Evolutionary conservation across 2,888 invertebrate genomes (phyloP).

Genomic region (Lissocephala sabroskyi): DNA sequence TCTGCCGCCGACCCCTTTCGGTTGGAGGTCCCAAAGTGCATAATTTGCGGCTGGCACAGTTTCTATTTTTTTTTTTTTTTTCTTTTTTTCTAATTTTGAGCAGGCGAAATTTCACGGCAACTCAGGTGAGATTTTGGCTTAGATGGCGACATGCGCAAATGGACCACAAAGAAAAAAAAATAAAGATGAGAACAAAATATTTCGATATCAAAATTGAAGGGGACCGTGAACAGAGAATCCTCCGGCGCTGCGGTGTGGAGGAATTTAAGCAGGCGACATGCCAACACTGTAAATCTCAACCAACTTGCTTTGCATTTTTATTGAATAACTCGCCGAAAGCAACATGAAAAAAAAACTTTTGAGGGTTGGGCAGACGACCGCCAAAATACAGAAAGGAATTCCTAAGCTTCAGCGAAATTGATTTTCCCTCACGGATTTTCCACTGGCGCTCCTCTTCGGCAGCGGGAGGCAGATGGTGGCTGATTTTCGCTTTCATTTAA

Average conservation of each 20-base stretch:
- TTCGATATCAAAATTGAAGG: no score
- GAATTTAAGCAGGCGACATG: not conserved
- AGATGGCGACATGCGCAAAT: constrained; percentile 4
- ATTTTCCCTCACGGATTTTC: not conserved
- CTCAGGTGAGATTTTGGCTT: constrained; percentile 54
- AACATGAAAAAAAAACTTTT: not conserved
- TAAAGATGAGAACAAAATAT: not conserved
- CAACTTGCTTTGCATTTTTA: constrained; percentile 43
- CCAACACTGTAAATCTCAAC: not conserved
- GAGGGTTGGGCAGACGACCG: no score
- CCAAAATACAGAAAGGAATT: not conserved
- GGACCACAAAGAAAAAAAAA: not conserved
- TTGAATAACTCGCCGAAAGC: constrained; percentile 23
- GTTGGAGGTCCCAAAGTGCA: constrained; percentile 32
- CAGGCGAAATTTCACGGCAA: constrained; percentile 45
- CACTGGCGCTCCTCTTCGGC: not conserved
- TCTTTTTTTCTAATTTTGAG: constrained; percentile 49
- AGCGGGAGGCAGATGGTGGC: no score
- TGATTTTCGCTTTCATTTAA: constrained; percentile 16
- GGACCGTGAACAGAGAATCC: no score
- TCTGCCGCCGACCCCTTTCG: not conserved
- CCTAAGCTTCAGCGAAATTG: not conserved
- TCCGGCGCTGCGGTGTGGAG: no score
- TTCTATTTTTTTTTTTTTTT: constrained; percentile 45
- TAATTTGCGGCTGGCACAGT: constrained; percentile 43